Percentiles rank a stretch among this genome's conserved stretches.
Conservation (phyloP, 2,113 vertebrate genomes). For the Atrichornis clamosus region DNA sequence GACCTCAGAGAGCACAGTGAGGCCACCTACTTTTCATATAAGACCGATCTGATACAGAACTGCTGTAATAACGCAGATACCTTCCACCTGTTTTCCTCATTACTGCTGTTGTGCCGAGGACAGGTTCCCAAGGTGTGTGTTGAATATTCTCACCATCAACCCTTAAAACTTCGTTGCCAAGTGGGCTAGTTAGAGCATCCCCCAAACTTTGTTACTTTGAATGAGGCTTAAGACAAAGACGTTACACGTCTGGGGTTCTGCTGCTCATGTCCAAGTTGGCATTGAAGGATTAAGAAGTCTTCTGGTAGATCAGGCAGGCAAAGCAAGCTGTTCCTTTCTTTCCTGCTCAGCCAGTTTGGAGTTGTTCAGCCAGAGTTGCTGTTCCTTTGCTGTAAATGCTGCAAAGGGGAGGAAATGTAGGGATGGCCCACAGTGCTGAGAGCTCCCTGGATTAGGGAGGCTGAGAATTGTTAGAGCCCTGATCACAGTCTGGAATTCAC, state of each 20-base stretch:
- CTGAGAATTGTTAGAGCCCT: not conserved
- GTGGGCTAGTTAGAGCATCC: not conserved
- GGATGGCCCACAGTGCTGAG: not conserved
- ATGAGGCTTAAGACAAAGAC: not conserved
- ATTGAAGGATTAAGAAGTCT: not conserved
- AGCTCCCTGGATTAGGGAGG: not conserved
- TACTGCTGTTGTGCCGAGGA: not conserved
- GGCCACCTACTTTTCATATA: fast-evolving
- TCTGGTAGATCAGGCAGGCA: not conserved
- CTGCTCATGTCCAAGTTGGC: not conserved
- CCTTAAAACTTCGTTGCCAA: not conserved
- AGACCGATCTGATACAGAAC: not conserved
- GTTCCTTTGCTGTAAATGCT: not conserved
- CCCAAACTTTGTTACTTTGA: not conserved
- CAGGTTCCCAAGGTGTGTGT: not conserved
- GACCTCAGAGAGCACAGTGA: not conserved
- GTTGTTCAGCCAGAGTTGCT: not conserved
- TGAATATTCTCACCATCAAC: not conserved
- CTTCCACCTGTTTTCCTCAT: not conserved
- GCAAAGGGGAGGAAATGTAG: not conserved
- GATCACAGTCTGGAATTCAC: not conserved
- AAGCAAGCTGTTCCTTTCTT: not conserved
- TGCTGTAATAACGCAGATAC: not conserved
- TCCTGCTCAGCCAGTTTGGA: not conserved
- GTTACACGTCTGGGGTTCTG: fast-evolving